Percentiles rank a stretch among this genome's conserved stretches.
Evolutionary conservation across 2,113 vertebrate genomes (phyloP).

Genomic region (Ondatra zibethicus): DNA sequence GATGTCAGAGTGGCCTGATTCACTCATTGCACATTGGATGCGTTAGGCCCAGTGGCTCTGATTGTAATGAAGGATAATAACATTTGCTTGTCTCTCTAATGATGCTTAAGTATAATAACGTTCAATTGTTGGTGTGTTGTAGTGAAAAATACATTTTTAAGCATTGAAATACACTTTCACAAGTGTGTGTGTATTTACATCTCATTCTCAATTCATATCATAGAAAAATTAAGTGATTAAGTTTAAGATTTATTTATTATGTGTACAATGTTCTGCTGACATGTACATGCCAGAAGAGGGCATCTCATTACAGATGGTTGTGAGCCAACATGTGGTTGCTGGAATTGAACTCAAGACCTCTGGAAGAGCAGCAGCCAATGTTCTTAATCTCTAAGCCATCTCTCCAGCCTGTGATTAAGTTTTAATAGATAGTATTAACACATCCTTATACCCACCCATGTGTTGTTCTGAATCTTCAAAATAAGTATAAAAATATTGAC

Average conservation of each 20-base stretch:
- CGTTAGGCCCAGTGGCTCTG: conserved; percentile 48
- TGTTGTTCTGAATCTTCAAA: conserved; percentile 56
- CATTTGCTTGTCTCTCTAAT: conserved; percentile 64
- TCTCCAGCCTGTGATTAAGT: background rate
- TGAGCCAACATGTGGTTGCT: no score
- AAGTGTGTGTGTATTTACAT: background rate
- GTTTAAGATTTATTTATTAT: background rate
- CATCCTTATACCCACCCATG: background rate
- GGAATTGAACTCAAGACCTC: no score
- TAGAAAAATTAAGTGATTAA: conserved; percentile 40
- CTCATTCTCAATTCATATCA: conserved; percentile 26
- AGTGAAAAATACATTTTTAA: conserved; percentile 56
- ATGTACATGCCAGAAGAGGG: no score
- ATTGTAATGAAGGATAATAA: conserved; percentile 54
- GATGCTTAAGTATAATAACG: conserved; percentile 51
- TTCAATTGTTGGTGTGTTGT: conserved; percentile 36
- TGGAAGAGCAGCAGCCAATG: no score
- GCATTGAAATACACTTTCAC: background rate
- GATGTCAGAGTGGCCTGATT: conserved; percentile 17
- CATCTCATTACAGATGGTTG: no score
- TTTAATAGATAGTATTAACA: conserved; percentile 46
- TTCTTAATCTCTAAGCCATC: no score
- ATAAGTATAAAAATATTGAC: conserved; percentile 45
- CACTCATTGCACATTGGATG: conserved; percentile 34
- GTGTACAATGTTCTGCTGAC: no score